Base-by-base conservation (phyloP, 2,888 invertebrate genomes). In the Dynastes tityus region DNA sequence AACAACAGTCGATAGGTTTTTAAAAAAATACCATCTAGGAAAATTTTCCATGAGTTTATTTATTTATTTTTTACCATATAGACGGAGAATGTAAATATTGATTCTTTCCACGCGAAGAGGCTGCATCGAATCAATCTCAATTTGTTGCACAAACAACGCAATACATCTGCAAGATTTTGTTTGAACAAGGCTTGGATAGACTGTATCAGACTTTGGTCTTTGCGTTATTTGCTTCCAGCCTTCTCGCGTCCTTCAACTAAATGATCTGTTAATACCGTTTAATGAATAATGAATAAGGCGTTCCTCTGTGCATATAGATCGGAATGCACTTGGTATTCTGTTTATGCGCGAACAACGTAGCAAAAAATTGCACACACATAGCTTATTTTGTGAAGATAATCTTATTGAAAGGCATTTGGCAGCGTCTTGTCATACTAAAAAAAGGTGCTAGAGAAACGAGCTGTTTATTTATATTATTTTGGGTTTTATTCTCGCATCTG, bases 231-330 rank as follows among this genome's bases (percentile, higher is more conserved):
- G 37, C 40, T 61, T 16, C 40, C 45, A 40, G 13, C 49, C 32
- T 73, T 40, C 5, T 4, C 27, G 45, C 22, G 73, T 61, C 73
- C 73, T 74, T 74, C 73, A 45, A 74, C 73, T 37, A 49, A 61
- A 61, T 27, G 61, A 61, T 74, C 45, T 61, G 4, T 74, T 74
- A 49, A 61, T 16, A 67, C 8, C 49, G 16, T 67, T 4, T n/a
- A 22, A 53, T 68, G 51, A 68, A 68, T 68, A 68, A 68, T 68
- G 13, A 68, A 68, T 49, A 68, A 68, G 29, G n/a, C 68, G 68
- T 68, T 13, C 29, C 6, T 49, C 40, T 9, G 22, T 51, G 51
- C 68, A 68, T 68, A 51, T 51, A 51, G 51, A 68, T 51, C 27
- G 45, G 51, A 51, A 68, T 29, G 51, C 51, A 51, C 29, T 51